phyloP scores from a whole-genome alignment of 2,113 vertebrate genomes.

The Cichladusa arquata region DNA sequence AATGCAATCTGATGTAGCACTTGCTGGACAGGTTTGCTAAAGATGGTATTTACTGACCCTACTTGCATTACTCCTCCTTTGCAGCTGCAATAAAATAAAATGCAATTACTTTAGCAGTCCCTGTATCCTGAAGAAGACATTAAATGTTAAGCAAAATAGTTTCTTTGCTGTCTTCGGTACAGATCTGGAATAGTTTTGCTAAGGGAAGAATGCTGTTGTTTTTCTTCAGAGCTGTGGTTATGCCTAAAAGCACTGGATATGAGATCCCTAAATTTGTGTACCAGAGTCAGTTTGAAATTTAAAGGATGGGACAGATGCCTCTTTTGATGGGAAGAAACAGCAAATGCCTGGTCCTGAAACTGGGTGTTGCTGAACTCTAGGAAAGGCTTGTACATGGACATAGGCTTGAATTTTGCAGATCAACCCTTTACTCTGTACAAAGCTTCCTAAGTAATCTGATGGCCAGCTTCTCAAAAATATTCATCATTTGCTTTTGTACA shows the following conservation, averaged over 20 bases:
- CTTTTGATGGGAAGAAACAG: not conserved
- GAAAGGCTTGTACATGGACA: not conserved
- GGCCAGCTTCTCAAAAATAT: not conserved
- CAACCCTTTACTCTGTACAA: not conserved
- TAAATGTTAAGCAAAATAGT: not conserved
- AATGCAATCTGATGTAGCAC: not conserved
- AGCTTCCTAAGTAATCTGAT: not conserved
- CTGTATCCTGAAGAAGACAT: not conserved
- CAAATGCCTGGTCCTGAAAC: not conserved
- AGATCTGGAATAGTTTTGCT: not conserved
- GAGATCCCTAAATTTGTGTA: not conserved
- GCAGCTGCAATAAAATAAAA: not conserved
- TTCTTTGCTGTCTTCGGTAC: not conserved
- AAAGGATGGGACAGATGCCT: not conserved
- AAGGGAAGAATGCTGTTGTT: not conserved
- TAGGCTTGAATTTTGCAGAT: not conserved
- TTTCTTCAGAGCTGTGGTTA: not conserved
- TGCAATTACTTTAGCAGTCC: not conserved
- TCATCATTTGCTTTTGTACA: not conserved
- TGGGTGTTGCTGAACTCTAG: not conserved
- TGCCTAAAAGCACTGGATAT: not conserved
- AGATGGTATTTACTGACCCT: not conserved
- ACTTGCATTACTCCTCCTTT: not conserved
- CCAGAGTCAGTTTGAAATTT: not conserved
- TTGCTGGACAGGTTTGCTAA: not conserved